A percentile compares a stretch with the other conserved stretches of the same genome.
Evolutionary conservation across 53 echinoderm and acorn worm genomes (phyloP).

Genomic region (Astropecten irregularis): DNA sequence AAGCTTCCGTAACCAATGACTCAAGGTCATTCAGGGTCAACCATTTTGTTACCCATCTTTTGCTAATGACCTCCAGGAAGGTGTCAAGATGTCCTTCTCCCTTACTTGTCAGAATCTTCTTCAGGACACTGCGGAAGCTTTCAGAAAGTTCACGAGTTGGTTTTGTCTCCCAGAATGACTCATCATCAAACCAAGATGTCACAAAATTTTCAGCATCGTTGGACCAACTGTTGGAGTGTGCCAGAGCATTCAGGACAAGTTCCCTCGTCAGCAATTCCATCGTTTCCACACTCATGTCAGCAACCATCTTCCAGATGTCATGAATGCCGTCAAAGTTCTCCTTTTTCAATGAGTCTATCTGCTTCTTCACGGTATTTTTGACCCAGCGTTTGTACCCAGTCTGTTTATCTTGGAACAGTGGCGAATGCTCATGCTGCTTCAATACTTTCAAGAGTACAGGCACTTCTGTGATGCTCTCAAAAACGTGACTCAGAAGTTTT

Average conservation of each 20-base stretch:
- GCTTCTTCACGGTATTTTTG: not conserved
- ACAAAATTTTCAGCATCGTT: not conserved
- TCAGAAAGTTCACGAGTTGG: not conserved
- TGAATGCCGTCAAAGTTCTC: not conserved
- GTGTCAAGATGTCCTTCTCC: not conserved
- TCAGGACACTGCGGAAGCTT: not conserved
- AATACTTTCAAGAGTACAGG: slow-evolving; percentile 1
- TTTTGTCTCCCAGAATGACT: slow-evolving; percentile 2
- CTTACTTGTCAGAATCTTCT: slow-evolving; percentile 10
- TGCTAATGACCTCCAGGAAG: not conserved
- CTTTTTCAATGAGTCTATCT: not conserved
- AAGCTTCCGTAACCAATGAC: not conserved
- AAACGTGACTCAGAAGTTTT: slow-evolving; percentile 8
- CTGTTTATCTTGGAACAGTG: slow-evolving; percentile 3
- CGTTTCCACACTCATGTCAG: not conserved
- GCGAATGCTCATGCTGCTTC: not conserved
- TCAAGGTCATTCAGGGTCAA: not conserved
- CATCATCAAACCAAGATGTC: not conserved
- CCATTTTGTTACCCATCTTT: slow-evolving; percentile 24
- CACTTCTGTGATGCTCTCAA: slow-evolving; percentile 14
- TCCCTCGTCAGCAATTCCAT: slow-evolving; percentile 20
- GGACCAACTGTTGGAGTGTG: not conserved
- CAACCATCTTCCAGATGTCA: slow-evolving; percentile 26
- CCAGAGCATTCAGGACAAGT: slow-evolving; percentile 8
- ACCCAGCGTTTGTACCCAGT: slow-evolving; percentile 35